phyloP scores from a whole-genome alignment of 2,113 vertebrate species.

The Thalassarche chlororhynchos region DNA sequence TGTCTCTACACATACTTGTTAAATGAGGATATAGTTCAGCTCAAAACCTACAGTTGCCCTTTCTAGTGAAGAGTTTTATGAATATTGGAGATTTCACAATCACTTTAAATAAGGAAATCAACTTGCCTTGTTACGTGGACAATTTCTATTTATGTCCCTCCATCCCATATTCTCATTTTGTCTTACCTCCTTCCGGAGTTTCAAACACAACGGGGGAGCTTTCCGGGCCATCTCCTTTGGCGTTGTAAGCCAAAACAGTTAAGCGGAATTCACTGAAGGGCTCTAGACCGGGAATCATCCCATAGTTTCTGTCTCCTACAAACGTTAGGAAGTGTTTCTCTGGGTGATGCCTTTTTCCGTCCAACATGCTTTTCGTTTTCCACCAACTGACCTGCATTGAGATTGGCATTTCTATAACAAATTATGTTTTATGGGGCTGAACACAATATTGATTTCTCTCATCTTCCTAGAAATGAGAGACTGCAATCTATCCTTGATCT shows the following conservation, averaged over 20 bases:
- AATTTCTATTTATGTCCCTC: neutral
- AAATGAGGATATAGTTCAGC: neutral
- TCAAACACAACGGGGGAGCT: constrained; percentile 86
- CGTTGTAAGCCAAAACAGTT: constrained; percentile 89
- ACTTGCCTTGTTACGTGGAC: neutral
- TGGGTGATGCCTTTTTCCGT: constrained; percentile 81
- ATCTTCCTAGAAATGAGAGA: neutral
- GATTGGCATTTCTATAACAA: neutral
- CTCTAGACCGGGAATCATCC: constrained; percentile 84
- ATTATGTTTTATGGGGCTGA: neutral
- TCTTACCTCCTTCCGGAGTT: constrained; percentile 96
- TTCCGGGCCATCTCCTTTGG: constrained; percentile 90
- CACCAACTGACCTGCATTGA: constrained; percentile 89
- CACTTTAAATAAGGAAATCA: neutral
- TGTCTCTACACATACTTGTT: neutral
- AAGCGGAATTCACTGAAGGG: constrained; percentile 93
- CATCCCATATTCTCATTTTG: neutral
- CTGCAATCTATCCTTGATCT: neutral
- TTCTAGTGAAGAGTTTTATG: neutral
- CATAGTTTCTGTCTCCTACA: constrained; percentile 80
- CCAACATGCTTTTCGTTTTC: constrained; percentile 85
- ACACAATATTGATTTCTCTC: neutral
- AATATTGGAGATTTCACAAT: neutral
- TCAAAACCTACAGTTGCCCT: neutral
- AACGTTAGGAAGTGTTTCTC: constrained; percentile 82